These are phyloP conservation scores for Pyrrhia umbra DNA, from an alignment of 2,888 invertebrate genomes.

Conservation along the genomic window DNA sequence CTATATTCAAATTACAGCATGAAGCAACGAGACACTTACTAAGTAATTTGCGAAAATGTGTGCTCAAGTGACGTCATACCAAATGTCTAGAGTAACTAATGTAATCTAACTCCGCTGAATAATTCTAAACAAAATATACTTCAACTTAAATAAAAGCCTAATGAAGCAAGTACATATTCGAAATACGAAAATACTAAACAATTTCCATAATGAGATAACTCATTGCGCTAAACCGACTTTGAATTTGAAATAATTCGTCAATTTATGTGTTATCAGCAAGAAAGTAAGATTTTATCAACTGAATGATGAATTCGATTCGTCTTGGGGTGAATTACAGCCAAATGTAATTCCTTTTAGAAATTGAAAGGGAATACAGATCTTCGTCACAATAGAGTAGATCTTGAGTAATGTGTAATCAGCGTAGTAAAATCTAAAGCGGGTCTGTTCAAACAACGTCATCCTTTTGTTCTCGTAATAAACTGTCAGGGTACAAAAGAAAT, in stretches of 20 bases:
- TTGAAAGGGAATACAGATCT: constrained; percentile 78
- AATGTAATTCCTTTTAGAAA: constrained; percentile 79
- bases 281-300: constrained; percentile 65
- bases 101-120: constrained; percentile 12
- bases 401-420: constrained; percentile 83
- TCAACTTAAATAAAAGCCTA: constrained; percentile 26
- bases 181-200: constrained; percentile 52
- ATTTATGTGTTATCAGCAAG: constrained; percentile 56
- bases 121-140: constrained; percentile 26
- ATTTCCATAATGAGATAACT: constrained; percentile 50
- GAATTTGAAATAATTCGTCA: constrained; percentile 60
- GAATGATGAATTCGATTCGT: constrained; percentile 71
- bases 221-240: constrained; percentile 42
- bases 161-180: constrained; percentile 35
- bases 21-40: background rate
- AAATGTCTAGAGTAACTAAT: constrained; percentile 17
- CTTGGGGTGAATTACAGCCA: constrained; percentile 75
- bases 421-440: constrained; percentile 83
- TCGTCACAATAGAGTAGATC: constrained; percentile 79
- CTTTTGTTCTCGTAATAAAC: constrained; percentile 87
- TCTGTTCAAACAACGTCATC: constrained; percentile 81
- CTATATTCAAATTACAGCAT: constrained; percentile 5
- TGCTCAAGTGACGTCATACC: constrained; percentile 21
- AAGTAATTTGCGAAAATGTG: constrained; percentile 26
- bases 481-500: constrained; percentile 85